These are phyloP conservation scores for Enteromius treurensis DNA, from an alignment of 2,797 vertebrate genomes.

Conservation along the genomic window DNA sequence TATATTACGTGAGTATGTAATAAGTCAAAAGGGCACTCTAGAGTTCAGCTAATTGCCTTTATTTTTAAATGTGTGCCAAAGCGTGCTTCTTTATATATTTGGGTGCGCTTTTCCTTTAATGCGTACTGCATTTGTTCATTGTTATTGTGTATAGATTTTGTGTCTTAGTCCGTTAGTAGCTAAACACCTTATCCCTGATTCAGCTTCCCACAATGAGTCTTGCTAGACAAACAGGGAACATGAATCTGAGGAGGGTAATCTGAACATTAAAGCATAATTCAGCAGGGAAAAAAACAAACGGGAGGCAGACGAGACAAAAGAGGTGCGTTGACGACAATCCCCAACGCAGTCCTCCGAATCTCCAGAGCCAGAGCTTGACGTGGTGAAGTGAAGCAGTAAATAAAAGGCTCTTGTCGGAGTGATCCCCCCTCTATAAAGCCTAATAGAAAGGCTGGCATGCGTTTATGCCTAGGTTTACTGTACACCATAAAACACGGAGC, in stretches of 20 bases:
- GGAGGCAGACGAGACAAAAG: conserved; percentile 19
- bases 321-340: conserved; percentile 18
- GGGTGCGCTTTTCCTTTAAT: conserved; percentile 17
- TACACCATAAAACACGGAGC: conserved; percentile 53
- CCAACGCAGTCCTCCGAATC: conserved; percentile 22
- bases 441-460: conserved; percentile 58
- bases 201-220: conserved; percentile 31
- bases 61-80: background rate
- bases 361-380: conserved; percentile 38
- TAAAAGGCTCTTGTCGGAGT: conserved; percentile 53
- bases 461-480: conserved; percentile 55
- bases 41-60: background rate
- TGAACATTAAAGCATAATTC: conserved; percentile 37
- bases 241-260: conserved; percentile 18
- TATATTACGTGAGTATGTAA: background rate
- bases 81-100: background rate
- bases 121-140: conserved; percentile 12
- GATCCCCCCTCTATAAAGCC: conserved; percentile 55
- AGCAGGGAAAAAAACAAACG: conserved; percentile 22
- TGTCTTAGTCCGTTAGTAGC: conserved; percentile 9
- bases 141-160: conserved; percentile 8
- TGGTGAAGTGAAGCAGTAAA: conserved; percentile 51
- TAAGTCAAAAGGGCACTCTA: background rate
- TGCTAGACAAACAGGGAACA: conserved; percentile 6
- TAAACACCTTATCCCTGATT: conserved; percentile 28